Base-by-base conservation (phyloP, 2,888 invertebrate genomes). In the Limnephilus rhombicus region DNA sequence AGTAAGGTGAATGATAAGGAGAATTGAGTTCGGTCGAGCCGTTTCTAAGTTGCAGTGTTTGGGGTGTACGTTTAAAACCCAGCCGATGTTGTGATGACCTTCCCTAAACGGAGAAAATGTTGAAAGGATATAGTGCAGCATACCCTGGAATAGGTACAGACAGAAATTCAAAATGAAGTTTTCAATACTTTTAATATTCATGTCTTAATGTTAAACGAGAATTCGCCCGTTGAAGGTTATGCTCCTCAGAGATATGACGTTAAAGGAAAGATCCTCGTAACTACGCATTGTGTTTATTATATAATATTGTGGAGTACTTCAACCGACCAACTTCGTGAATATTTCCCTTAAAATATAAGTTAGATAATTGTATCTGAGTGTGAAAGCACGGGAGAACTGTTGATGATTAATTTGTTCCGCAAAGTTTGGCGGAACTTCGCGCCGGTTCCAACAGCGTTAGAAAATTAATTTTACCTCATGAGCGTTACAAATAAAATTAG, bases 381-480 rank as follows among this genome's bases (percentile, higher is more conserved):
- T 37, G 29, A 45, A 86, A 45, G 29, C 41, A 41, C 29, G 15
- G 18, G 34, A 68, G 34, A 53, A 87, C 87, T 68, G 87, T 68
- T 68, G 68, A 87, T 88, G 81, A 92, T 91, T 92, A 92, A 92
- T 90, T 89, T 81, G 37, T 29, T 81, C 29, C 37, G 34, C 41
- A 89, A 89, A 89, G 80, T 89, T 88, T 80, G 81, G 29, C 45
- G 13, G 37, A 89, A 37, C 80, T 89, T 81, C 18, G 9, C 31
- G 18, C 18, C 34, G 5, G 68, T 24, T 49, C 29, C 31, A 53
- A 34, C 68, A 31, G 15, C 24, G 87, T 49, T 87, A 87, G 68
- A 68, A 91, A 83, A 92, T 91, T 91, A 93, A 93, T 93, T 92
- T 89, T 41, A 89, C 90, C 92, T 82, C 89, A 49, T 80, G 53